phyloP scores from a whole-genome alignment of 2,888 invertebrate genomes.

The Hypolimnas misippus region DNA sequence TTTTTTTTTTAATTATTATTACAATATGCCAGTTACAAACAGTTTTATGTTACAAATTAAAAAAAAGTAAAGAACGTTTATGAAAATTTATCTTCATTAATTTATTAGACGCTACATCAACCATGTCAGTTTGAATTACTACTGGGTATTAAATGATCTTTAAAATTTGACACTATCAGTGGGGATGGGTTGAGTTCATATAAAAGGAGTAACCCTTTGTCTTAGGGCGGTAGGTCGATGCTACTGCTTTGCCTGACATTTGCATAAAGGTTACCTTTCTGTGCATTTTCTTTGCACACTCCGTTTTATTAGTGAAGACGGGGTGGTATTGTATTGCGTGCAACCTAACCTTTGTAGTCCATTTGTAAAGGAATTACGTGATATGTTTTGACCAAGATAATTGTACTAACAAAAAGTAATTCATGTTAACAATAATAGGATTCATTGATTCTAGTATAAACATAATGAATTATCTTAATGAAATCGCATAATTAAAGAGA shows the following conservation, averaged over 20 bases:
- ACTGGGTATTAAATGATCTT: slow-evolving; percentile 11
- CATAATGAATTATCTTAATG: background rate
- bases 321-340: slow-evolving; percentile 72
- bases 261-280: slow-evolving; percentile 78
- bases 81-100: background rate
- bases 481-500: slow-evolving; percentile 15
- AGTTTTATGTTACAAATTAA: too few relatives aligned
- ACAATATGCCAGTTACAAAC: too few relatives aligned
- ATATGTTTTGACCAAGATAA: slow-evolving; percentile 31
- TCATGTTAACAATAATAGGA: background rate
- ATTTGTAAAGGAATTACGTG: slow-evolving; percentile 44
- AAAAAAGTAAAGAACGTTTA: background rate
- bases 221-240: slow-evolving; percentile 74
- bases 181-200: slow-evolving; percentile 20
- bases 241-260: slow-evolving; percentile 77
- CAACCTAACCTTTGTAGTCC: slow-evolving; percentile 68
- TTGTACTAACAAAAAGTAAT: background rate
- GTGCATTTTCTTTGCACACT: slow-evolving; percentile 75
- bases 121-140: background rate
- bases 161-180: slow-evolving; percentile 5
- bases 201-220: slow-evolving; percentile 79
- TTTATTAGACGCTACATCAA: background rate
- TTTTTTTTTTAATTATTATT: background rate
- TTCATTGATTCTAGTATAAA: slow-evolving; percentile 5
- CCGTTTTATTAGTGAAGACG: slow-evolving; percentile 69